Conservation (phyloP, 2,797 vertebrate species). For the Siniperca undulata region DNA sequence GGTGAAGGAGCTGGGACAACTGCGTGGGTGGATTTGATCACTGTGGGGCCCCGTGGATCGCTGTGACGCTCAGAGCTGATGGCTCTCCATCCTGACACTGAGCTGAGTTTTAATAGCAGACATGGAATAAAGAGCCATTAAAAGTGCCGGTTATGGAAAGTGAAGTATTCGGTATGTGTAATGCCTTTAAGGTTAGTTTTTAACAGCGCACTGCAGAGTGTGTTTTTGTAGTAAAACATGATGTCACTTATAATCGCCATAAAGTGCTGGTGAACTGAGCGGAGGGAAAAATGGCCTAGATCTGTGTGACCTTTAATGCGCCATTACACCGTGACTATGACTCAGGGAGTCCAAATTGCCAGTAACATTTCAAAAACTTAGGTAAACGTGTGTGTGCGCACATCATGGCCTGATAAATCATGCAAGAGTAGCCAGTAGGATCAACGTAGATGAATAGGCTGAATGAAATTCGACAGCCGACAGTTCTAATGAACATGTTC, state of each 20-base stretch:
- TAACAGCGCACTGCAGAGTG: slow-evolving; percentile 22
- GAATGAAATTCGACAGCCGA: slow-evolving; percentile 12
- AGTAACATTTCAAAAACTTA: slow-evolving; percentile 33
- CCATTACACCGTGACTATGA: slow-evolving; percentile 46
- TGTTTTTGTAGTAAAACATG: slow-evolving; percentile 50
- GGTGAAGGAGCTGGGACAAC: slow-evolving; percentile 48
- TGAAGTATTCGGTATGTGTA: slow-evolving; percentile 34
- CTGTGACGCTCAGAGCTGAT: slow-evolving; percentile 31
- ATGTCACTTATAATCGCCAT: slow-evolving; percentile 48
- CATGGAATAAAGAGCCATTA: slow-evolving; percentile 30
- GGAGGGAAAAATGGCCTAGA: slow-evolving; percentile 39
- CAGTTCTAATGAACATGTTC: slow-evolving; percentile 6
- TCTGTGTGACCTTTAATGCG: slow-evolving; percentile 64
- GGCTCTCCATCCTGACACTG: slow-evolving; percentile 13
- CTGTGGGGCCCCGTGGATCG: slow-evolving; percentile 73
- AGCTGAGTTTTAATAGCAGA: slow-evolving; percentile 12
- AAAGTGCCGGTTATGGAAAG: slow-evolving; percentile 41
- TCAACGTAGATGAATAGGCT: slow-evolving; percentile 5
- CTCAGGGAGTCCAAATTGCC: slow-evolving; percentile 39
- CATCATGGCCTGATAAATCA: slow-evolving; percentile 38
- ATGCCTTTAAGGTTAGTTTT: slow-evolving; percentile 57
- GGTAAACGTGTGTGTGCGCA: background rate
- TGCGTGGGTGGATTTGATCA: slow-evolving; percentile 71
- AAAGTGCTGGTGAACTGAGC: slow-evolving; percentile 41
- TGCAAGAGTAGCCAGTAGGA: slow-evolving; percentile 17